Conservation (phyloP, 2,888 invertebrate genomes). For the Celastrina argiolus region DNA sequence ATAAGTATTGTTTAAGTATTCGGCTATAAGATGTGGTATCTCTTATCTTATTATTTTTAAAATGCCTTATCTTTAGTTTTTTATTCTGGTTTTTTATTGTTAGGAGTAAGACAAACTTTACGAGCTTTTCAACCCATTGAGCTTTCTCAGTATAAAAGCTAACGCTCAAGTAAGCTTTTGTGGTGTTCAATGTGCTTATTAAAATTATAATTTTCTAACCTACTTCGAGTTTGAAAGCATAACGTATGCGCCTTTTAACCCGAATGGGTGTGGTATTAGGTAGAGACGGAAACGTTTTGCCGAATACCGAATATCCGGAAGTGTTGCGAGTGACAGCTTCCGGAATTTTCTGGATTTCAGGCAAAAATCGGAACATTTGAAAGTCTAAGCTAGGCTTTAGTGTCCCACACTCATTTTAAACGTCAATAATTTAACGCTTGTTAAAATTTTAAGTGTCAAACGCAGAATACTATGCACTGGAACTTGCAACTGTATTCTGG, state of each 20-base stretch:
- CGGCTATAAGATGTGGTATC: no score
- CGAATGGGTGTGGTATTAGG: conserved; percentile 12
- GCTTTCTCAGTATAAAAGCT: conserved; percentile 6
- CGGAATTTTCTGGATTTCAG: neutral
- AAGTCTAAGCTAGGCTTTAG: neutral
- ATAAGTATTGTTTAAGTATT: no score
- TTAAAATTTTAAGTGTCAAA: no score
- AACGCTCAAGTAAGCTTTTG: conserved; percentile 10
- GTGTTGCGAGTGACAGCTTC: neutral
- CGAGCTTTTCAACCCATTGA: conserved; percentile 1
- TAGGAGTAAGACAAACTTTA: neutral
- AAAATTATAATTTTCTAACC: conserved; percentile 27
- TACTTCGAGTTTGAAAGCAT: conserved; percentile 27
- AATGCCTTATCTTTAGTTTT: no score
- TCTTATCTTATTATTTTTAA: no score
- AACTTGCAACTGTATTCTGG: no score
- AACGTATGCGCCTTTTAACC: conserved; percentile 27
- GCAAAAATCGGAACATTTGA: neutral
- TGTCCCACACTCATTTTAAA: neutral
- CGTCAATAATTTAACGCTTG: no score
- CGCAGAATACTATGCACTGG: no score
- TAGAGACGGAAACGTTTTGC: neutral
- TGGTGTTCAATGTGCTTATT: conserved; percentile 18
- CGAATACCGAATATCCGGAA: neutral
- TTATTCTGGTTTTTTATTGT: neutral